Evolutionary conservation across 2,888 invertebrate genomes (phyloP), one percentile per base, ranked within the genome.

Genomic region (Leptopilina syphax): DNA sequence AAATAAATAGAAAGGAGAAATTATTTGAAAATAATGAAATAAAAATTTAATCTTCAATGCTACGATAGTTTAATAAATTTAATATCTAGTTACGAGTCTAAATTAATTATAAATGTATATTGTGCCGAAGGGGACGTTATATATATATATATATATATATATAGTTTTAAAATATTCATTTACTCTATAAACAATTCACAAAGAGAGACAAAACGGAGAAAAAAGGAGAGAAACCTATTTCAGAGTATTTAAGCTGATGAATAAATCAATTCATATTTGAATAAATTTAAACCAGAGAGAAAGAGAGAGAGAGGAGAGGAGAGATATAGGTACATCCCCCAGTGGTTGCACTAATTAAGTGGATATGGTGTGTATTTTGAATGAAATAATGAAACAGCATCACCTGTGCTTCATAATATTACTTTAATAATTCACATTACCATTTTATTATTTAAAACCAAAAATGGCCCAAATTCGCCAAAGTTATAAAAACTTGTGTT

Each of bases 241-340:
- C 8, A 24, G 18, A 8, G 9, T 8, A 63, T 24, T 63, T 63
- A 63, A 63, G 63, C 63, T 63, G 18, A 18, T 63, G 63, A 63
- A 63, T 63, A 63, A 63, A 63, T 63, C 63, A 63, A 63, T 63
- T 63, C 18, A 63, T 63, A 63, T 63, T 63, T 63, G 63, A 63
- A 63, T 63, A 63, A 63, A 63, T 63, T 63, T 63, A 63, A 9
- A 6, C 44, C 5, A 44, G 63, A 24, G 3, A 63, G 24, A 24
- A 2, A 18, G 7, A 63, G 60, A 60, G 60, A 60, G 18, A 47
- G 47, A 47, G 9, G 47, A 47, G 47, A 47, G 47, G 9, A 9
- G 9, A 47, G 9, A 9, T 10, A 50, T 3, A 50, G 24, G 24
- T 24, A 63, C 63, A 24, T 63, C 18, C 63, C 24, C 44, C 8